Conservation (phyloP, 2,797 vertebrate genomes). For the Gymnothorax javanicus region DNA sequence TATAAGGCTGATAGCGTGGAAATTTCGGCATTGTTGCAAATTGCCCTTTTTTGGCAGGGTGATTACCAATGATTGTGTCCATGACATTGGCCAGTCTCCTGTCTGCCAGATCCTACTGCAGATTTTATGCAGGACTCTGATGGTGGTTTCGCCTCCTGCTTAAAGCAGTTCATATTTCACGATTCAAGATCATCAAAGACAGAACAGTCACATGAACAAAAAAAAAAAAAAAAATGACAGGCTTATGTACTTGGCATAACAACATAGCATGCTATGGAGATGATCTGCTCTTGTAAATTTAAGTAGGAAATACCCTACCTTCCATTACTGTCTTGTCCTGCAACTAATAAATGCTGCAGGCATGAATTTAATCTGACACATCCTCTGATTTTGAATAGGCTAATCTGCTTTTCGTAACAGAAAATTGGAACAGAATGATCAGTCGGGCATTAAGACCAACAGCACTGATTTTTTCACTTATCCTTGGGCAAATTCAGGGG, state of each 20-base stretch:
- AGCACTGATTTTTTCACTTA: constrained; percentile 50
- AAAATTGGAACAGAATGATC: constrained; percentile 2
- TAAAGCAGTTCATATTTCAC: background rate
- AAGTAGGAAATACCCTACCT: background rate
- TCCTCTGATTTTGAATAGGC: background rate
- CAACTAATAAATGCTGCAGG: constrained; percentile 2
- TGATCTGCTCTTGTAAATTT: background rate
- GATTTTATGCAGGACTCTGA: no score
- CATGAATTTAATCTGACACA: background rate
- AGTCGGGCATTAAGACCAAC: background rate
- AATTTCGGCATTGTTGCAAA: no score
- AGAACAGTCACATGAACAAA: background rate
- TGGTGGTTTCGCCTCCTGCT: no score
- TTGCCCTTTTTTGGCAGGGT: no score
- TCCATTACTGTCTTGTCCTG: background rate
- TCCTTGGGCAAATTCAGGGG: constrained; percentile 47
- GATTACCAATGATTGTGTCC: no score
- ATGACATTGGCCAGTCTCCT: no score
- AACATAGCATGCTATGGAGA: background rate
- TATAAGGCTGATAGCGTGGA: no score
- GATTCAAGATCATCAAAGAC: background rate
- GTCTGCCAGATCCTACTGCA: no score
- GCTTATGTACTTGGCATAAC: background rate
- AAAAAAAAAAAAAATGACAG: background rate
- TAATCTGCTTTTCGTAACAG: constrained; percentile 24